Evolutionary conservation across 2,888 invertebrate genomes (phyloP), one percentile per base, ranked within the genome.

Genomic region (Willowsia nigromaculata): DNA sequence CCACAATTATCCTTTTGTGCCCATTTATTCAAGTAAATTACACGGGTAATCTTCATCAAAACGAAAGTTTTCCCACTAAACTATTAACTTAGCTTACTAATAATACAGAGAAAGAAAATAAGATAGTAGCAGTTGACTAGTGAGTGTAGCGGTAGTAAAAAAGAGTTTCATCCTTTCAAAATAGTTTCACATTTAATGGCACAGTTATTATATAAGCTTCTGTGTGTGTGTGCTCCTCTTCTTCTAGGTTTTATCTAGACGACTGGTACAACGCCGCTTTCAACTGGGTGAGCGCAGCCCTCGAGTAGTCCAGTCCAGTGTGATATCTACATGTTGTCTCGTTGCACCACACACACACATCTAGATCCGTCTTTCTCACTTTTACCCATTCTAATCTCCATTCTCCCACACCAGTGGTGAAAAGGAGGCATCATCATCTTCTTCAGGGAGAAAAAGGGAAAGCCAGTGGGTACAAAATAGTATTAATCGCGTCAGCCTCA

Each of bases 1-100:
- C 82, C 88, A 88, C 88, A 88, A 88, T 88, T 88, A 88, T 88
- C 88, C 82, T 71, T 74, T 76, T 83, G 76, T 82, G 71, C 56
- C 88, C 88, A 74, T 88, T 74, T 88, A 82, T 50, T 74, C 80
- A 76, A 88, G 74, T 83, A 88, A 88, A 88, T 88, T 88, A 88
- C 88, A 88, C 76, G 88, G 82, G 88, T 76, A 88, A 88, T 88
- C 83, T 76, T 88, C 76, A 74, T 88, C 83, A 82, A 83, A 62
- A 76, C 71, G 53, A 83, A 81, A 74, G 27, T 68, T 87, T 87
- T 81, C 68, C 43, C 81, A 81, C 81, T 81, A 81, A 87, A 81
- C 87, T 74, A 87, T 81, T 87, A 71, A 81, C 40, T 81, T 71
- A 68, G 25, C 81, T 18, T 78, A 56, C 33, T 78, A 78, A 56